These are phyloP conservation scores for Boleophthalmus pectinirostris DNA, from an alignment of 2,113 vertebrate genomes.

Conservation along the genomic window DNA sequence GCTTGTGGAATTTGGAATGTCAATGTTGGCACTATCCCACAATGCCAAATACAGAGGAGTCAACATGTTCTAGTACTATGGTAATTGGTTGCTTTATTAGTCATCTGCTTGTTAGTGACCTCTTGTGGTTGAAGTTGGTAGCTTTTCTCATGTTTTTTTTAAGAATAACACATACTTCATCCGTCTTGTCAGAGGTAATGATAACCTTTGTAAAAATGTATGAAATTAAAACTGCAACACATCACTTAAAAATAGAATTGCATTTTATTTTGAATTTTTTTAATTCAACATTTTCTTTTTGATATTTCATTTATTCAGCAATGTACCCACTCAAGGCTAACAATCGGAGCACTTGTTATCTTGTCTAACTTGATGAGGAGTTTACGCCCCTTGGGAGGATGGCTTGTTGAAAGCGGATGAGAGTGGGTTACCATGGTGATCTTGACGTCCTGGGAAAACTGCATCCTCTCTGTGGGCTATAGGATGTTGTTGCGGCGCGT, in stretches of 20 bases:
- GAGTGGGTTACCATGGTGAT: slow-evolving; percentile 68
- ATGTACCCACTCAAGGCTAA: slow-evolving; percentile 19
- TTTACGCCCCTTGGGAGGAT: slow-evolving; percentile 37
- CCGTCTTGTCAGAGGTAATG: not conserved
- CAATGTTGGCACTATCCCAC: not conserved
- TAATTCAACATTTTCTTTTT: not conserved
- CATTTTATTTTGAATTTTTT: not conserved
- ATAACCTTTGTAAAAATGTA: not conserved
- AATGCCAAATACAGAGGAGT: not conserved
- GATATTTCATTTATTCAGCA: slow-evolving; percentile 16
- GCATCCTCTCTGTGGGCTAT: slow-evolving; percentile 34
- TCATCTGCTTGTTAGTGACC: not conserved
- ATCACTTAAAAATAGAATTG: not conserved
- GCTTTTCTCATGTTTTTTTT: not conserved
- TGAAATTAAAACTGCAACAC: not conserved
- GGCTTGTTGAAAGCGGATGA: slow-evolving; percentile 30
- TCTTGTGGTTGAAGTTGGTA: not conserved
- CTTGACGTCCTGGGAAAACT: slow-evolving; percentile 48
- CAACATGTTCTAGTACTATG: too few relatives aligned
- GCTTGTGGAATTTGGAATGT: not conserved
- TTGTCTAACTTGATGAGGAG: slow-evolving; percentile 38
- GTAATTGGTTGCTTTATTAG: too few relatives aligned
- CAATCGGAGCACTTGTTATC: slow-evolving; percentile 21
- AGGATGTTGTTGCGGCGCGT: slow-evolving; percentile 42
- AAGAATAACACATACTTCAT: not conserved